A percentile compares a stretch with the other conserved stretches of the same genome.
Conservation (phyloP, 2,888 invertebrate species). For the Leptopilina syphax region DNA sequence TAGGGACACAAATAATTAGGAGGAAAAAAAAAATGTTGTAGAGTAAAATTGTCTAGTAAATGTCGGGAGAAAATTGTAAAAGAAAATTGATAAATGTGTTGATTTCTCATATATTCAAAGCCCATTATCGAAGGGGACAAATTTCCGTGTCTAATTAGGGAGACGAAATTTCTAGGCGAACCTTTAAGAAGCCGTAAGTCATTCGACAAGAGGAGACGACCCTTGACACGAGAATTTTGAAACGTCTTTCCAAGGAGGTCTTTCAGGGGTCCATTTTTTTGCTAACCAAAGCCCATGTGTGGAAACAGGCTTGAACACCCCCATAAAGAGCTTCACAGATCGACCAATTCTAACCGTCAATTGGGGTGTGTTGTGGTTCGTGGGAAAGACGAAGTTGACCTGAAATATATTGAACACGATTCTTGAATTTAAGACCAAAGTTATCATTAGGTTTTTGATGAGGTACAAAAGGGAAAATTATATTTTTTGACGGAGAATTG, state of each 20-base stretch:
- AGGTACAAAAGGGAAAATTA: neutral
- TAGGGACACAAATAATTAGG: too few species aligned
- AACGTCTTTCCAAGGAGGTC: slow-evolving; percentile 42
- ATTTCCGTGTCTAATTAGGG: slow-evolving; percentile 46
- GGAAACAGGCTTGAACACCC: slow-evolving; percentile 65
- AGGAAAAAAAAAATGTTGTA: too few species aligned
- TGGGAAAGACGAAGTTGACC: slow-evolving; percentile 65
- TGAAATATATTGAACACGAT: slow-evolving; percentile 57
- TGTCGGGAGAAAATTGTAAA: neutral
- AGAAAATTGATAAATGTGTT: slow-evolving; percentile 10
- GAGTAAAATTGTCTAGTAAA: too few species aligned
- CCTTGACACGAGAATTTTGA: slow-evolving; percentile 55
- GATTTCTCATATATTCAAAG: slow-evolving; percentile 8
- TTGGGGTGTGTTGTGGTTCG: slow-evolving; percentile 64
- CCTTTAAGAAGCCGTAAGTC: slow-evolving; percentile 54
- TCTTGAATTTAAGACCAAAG: neutral
- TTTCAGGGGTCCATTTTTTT: slow-evolving; percentile 57
- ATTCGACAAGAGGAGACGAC: slow-evolving; percentile 47
- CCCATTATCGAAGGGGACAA: slow-evolving; percentile 45
- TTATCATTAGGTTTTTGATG: neutral
- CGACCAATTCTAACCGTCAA: slow-evolving; percentile 61
- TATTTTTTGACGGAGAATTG: neutral
- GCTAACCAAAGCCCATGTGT: slow-evolving; percentile 62
- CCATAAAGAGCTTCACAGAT: slow-evolving; percentile 60
- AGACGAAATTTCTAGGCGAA: slow-evolving; percentile 45